A percentile compares a stretch with the other conserved stretches of the same genome.
These are phyloP conservation scores for Eucera pruinosa DNA, from an alignment of 2,888 invertebrate genomes.

Conservation along the genomic window DNA sequence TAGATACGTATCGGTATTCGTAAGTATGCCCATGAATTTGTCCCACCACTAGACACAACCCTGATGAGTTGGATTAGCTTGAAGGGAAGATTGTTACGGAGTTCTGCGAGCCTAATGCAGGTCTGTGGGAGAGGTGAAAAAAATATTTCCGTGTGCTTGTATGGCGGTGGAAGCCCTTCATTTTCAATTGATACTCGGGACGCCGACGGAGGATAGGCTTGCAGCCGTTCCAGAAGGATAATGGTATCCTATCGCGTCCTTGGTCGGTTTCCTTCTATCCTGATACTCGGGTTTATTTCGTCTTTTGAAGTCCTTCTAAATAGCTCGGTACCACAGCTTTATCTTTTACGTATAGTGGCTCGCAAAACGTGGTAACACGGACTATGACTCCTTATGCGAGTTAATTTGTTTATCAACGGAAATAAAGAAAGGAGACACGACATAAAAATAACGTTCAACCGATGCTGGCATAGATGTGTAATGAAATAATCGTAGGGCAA, in stretches of 20 bases:
- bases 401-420: too few relatives aligned
- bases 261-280: slow-evolving; percentile 61
- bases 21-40: too few relatives aligned
- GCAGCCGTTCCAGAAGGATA: slow-evolving; percentile 62
- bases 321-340: not conserved
- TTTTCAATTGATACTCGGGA: slow-evolving; percentile 49
- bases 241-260: slow-evolving; percentile 12
- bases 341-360: not conserved
- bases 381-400: too few relatives aligned
- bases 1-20: too few relatives aligned
- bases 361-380: too few relatives aligned
- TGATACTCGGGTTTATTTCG: slow-evolving; percentile 69
- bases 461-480: too few relatives aligned
- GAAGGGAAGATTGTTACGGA: slow-evolving; percentile 1
- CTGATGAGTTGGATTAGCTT: not conserved
- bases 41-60: not conserved
- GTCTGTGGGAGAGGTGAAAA: slow-evolving; percentile 19
- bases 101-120: slow-evolving; percentile 58
- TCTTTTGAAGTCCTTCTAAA: slow-evolving; percentile 73
- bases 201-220: slow-evolving; percentile 67
- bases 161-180: slow-evolving; percentile 3
- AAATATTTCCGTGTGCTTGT: slow-evolving; percentile 29
- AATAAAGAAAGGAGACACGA: too few relatives aligned
- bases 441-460: too few relatives aligned
- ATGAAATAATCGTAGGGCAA: too few relatives aligned